phyloP scores from a whole-genome alignment of 2,888 invertebrate species.

The Drosophila mimetica region DNA sequence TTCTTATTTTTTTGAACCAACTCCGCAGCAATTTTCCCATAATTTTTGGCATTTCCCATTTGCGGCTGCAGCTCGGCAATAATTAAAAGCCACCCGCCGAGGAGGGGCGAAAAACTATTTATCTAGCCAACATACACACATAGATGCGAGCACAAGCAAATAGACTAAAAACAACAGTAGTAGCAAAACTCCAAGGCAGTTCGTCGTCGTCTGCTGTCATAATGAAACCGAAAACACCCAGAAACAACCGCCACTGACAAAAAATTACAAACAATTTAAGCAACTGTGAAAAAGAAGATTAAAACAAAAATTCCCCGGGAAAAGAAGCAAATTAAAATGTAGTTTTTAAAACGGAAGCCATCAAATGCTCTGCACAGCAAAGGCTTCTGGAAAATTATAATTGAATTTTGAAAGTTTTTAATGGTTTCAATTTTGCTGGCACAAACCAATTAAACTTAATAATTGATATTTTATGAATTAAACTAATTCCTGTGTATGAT shows the following conservation, averaged over 20 bases:
- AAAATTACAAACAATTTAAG: slow-evolving; percentile 75
- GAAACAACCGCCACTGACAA: slow-evolving; percentile 67
- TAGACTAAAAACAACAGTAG: slow-evolving; percentile 16
- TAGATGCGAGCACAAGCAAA: slow-evolving; percentile 1
- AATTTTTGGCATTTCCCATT: slow-evolving; percentile 52
- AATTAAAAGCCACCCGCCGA: slow-evolving; percentile 59
- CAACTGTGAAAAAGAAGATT: slow-evolving; percentile 48
- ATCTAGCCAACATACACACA: slow-evolving; percentile 48
- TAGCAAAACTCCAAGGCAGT: slow-evolving; percentile 19
- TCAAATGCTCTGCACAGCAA: slow-evolving; percentile 8
- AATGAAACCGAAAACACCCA: slow-evolving; percentile 77
- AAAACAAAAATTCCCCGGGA: slow-evolving; percentile 21
- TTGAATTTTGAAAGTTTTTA: neutral
- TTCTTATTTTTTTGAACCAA: slow-evolving; percentile 4
- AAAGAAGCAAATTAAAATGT: slow-evolving; percentile 37
- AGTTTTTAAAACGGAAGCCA: neutral
- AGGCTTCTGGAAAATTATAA: too few relatives aligned
- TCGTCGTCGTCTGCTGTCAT: slow-evolving; percentile 65
- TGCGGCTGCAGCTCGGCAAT: slow-evolving; percentile 56
- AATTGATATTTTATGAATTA: neutral
- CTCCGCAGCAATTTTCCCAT: slow-evolving; percentile 27
- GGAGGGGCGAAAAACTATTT: slow-evolving; percentile 59
- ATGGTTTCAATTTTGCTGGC: neutral
- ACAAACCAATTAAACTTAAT: neutral
- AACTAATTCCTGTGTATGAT: too few relatives aligned